Evolutionary conservation across 2,888 invertebrate genomes (phyloP).

Genomic region (Caenorhabditis sulstoni): DNA sequence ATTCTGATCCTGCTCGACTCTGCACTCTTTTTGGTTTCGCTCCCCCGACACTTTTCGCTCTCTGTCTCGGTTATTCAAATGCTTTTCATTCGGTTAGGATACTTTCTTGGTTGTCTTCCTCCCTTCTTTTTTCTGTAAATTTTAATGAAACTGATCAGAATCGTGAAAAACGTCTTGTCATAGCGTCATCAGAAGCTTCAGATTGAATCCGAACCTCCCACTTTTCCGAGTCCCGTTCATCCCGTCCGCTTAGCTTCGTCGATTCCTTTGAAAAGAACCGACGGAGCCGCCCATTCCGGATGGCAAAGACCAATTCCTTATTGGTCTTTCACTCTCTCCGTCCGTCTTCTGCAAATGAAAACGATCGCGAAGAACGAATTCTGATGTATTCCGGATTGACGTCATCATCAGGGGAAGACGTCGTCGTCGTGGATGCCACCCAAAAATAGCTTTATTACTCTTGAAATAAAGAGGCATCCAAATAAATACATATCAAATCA

Average conservation of each 20-base stretch:
- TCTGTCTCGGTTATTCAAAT: slow-evolving; percentile 28
- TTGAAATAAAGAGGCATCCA: slow-evolving; percentile 12
- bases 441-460: slow-evolving; percentile 40
- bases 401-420: slow-evolving; percentile 11
- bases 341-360: slow-evolving; percentile 16
- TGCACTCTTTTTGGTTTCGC: background rate
- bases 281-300: too few relatives aligned
- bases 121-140: slow-evolving; percentile 23
- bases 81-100: slow-evolving; percentile 48
- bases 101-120: slow-evolving; percentile 39
- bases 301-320: too few relatives aligned
- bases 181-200: too few relatives aligned
- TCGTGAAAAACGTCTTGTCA: background rate
- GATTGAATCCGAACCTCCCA: too few relatives aligned
- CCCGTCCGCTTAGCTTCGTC: too few relatives aligned
- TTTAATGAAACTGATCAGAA: slow-evolving; percentile 30
- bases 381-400: background rate
- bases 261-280: too few relatives aligned
- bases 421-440: slow-evolving; percentile 1
- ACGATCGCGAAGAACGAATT: slow-evolving; percentile 8
- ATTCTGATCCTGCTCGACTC: slow-evolving; percentile 3
- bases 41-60: background rate
- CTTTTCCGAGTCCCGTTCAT: too few relatives aligned
- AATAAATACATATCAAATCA: slow-evolving; percentile 46
- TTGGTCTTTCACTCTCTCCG: background rate